Evolutionary conservation across 2,888 invertebrate species (phyloP).

Genomic region (Crepidodera aurea): DNA sequence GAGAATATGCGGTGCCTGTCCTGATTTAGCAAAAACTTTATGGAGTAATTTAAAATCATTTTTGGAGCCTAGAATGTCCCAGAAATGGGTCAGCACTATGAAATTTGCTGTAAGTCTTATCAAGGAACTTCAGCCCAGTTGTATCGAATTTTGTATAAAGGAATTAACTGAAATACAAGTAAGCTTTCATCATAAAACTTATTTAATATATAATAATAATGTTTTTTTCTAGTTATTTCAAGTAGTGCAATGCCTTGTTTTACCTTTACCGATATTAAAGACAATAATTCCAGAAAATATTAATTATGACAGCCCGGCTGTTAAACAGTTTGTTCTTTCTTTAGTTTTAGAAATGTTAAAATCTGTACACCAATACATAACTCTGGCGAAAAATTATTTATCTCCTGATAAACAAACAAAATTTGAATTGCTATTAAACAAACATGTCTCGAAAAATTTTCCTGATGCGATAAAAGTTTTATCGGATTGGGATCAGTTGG

Average conservation of each 20-base stretch:
- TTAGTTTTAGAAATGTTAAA: conserved; percentile 48
- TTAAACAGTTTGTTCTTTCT: conserved; percentile 62
- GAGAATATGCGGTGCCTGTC: conserved; percentile 72
- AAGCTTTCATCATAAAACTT: conserved; percentile 41
- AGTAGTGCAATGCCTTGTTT: conserved; percentile 51
- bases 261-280: conserved; percentile 54
- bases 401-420: conserved; percentile 39
- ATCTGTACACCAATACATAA: conserved; percentile 43
- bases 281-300: conserved; percentile 47
- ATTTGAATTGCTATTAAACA: conserved; percentile 41
- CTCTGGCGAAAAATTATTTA: conserved; percentile 33
- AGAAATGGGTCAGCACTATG: conserved; percentile 65
- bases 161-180: conserved; percentile 65
- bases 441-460: conserved; percentile 52
- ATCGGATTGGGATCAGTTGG: conserved; percentile 53
- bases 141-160: conserved; percentile 62
- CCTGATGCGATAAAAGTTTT: conserved; percentile 55
- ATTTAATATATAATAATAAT: not conserved
- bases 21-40: conserved; percentile 73
- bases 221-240: conserved; percentile 51
- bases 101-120: conserved; percentile 63
- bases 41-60: conserved; percentile 68
- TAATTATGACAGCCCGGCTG: conserved; percentile 46
- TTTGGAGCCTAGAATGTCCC: conserved; percentile 68
- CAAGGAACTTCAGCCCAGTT: conserved; percentile 62